Percentiles rank a stretch among this genome's conserved stretches.
phyloP scores from a whole-genome alignment of 1,140 invertebrate species.

The Arctopsyche grandis region DNA sequence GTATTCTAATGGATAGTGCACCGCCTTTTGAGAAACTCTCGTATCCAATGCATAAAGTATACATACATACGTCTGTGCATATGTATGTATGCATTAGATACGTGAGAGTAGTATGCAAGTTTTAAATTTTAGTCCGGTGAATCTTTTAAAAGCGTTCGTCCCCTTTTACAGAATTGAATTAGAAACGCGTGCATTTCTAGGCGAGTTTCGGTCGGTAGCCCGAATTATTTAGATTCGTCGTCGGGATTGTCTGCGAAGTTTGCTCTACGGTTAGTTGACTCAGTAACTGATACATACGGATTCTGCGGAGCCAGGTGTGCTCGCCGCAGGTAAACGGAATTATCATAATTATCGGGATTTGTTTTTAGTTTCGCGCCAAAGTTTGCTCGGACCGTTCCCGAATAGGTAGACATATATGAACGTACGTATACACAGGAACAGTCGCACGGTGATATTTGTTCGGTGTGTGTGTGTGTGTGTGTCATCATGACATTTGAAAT shows the following conservation, averaged over 20 bases:
- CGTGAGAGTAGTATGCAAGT: background rate
- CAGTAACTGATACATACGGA: conserved; percentile 29
- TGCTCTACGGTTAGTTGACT: conserved; percentile 49
- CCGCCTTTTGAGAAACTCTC: too few species aligned
- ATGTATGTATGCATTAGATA: background rate
- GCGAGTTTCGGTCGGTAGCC: background rate
- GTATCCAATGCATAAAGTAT: too few species aligned
- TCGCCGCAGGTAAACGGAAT: conserved; percentile 34
- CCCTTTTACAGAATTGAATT: too few species aligned
- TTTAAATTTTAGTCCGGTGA: too few species aligned
- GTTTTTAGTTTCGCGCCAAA: conserved; percentile 45
- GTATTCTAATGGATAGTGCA: too few species aligned
- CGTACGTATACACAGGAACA: background rate
- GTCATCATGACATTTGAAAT: conserved; percentile 45
- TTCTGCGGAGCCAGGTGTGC: conserved; percentile 29
- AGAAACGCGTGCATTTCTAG: background rate
- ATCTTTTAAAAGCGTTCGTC: too few species aligned
- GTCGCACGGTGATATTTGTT: conserved; percentile 19
- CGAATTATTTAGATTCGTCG: conserved; percentile 52
- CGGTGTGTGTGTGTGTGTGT: background rate
- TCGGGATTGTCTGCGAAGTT: conserved; percentile 50
- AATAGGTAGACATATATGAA: background rate
- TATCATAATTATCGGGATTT: conserved; percentile 53
- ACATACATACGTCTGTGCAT: background rate
- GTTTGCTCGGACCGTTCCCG: conserved; percentile 41